Base-by-base conservation (phyloP, 2,113 vertebrate species). In the Cephalopterus ornatus region DNA sequence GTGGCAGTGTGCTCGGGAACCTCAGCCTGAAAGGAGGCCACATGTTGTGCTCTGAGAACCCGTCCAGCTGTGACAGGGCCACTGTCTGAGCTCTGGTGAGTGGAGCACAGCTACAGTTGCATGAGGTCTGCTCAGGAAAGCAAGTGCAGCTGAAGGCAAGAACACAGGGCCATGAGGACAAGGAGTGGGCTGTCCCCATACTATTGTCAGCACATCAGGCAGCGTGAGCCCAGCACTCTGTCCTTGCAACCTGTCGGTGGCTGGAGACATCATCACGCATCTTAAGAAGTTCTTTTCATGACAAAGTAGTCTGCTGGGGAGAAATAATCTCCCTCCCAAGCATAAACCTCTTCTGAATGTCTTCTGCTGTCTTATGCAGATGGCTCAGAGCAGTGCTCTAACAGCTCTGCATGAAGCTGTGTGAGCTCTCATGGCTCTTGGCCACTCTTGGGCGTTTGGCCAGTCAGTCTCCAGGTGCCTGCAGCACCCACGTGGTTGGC, bases 31-130 rank as follows among this genome's bases (percentile, higher is more conserved):
- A 41, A 56, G 44, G 32, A 49, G 61, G 55, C 37, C 23, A 42
- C 8, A 41, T 41, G 39, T n/a, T n/a, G n/a, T n/a, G n/a, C n/a
- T n/a, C n/a, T 9, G n/a, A 44, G 50, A 79, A 73, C 14, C 9
- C 0, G 1, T 33, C 44, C 44, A 39, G 80, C 80, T 61, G 81
- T 7, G 2, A 39, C 66, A 72, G 49, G 47, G 63, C 23, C 21
- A 3, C n/a, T n/a, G 30, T 2, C 33, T 53, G 61, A 47, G 75
- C 83, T 58, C 37, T 41, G 47, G 28, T 37, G 78, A 41, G 85
- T 50, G 70, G 37, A 80, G 66, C 1, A 1, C 4, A 11, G 71
- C 80, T 65, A 4, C 1, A 1, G 17, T 1, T 42, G 53, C 1
- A 0, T 19, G 46, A 35, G 47, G 52, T 35, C 66, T 66, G 42